Evolutionary conservation across 2,797 vertebrate species (phyloP).

Genomic region (Chaenodraco wilsoni): DNA sequence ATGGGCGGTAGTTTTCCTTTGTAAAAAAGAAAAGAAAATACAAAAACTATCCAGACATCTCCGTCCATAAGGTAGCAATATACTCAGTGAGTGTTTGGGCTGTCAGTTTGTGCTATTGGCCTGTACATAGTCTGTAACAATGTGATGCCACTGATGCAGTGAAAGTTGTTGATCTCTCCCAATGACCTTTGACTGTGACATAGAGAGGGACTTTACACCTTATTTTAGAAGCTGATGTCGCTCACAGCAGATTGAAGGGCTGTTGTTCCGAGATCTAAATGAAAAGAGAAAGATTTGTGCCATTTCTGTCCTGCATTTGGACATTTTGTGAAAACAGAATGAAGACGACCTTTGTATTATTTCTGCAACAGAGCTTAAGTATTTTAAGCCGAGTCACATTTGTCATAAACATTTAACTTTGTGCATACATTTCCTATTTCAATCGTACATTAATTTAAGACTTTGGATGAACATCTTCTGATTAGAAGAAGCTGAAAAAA

Average conservation of each 20-base stretch:
- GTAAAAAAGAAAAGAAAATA: constrained; percentile 31
- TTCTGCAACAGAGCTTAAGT: constrained; percentile 48
- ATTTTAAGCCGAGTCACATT: constrained; percentile 46
- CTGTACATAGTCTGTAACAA: constrained; percentile 60
- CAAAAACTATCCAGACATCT: constrained; percentile 54
- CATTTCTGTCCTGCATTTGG: constrained; percentile 67
- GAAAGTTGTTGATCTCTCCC: constrained; percentile 67
- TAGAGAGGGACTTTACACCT: constrained; percentile 71
- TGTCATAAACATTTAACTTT: constrained; percentile 47
- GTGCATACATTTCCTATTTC: constrained; percentile 49
- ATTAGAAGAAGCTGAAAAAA: constrained; percentile 12
- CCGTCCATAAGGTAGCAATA: constrained; percentile 75
- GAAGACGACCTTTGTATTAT: constrained; percentile 58
- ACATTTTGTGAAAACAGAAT: constrained; percentile 56
- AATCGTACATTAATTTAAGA: constrained; percentile 6
- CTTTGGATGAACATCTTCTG: constrained; percentile 29
- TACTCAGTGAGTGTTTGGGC: constrained; percentile 55
- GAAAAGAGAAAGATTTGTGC: constrained; percentile 59
- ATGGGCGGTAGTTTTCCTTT: constrained; percentile 49
- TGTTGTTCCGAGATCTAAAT: constrained; percentile 55
- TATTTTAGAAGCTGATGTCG: constrained; percentile 67
- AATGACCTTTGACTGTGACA: constrained; percentile 86
- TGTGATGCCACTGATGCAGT: constrained; percentile 51
- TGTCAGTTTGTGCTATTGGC: constrained; percentile 45
- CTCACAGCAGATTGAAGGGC: constrained; percentile 58